These are phyloP conservation scores for Urophycis tenuis DNA, from an alignment of 2,797 vertebrate species.

Conservation along the genomic window DNA sequence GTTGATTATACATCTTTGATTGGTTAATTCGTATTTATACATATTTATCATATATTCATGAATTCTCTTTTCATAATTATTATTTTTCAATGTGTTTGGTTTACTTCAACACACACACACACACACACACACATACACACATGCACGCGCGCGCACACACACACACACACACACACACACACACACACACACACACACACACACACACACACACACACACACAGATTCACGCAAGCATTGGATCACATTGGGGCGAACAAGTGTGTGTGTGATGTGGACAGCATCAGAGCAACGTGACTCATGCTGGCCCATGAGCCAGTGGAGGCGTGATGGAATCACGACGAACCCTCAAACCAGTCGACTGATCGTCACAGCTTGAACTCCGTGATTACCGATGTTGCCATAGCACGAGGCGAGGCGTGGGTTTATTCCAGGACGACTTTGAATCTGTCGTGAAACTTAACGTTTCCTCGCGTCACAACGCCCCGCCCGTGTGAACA, in stretches of 20 bases:
- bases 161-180: not conserved
- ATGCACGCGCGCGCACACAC: constrained; percentile 1
- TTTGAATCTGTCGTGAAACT: constrained; percentile 15
- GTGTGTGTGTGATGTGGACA: constrained; percentile 34
- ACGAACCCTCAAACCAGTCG: constrained; percentile 44
- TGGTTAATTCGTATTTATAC: not conserved
- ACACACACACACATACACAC: constrained; percentile 7
- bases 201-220: constrained; percentile 3
- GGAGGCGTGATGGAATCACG: constrained; percentile 46
- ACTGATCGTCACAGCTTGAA: constrained; percentile 40
- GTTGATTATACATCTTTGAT: not conserved
- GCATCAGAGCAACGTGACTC: constrained; percentile 44
- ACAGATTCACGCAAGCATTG: constrained; percentile 10
- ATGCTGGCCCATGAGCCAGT: constrained; percentile 23
- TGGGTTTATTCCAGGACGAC: constrained; percentile 28
- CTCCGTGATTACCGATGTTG: constrained; percentile 33
- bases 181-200: not conserved
- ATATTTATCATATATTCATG: not conserved
- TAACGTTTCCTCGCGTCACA: constrained; percentile 13
- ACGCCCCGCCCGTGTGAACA: too few relatives aligned
- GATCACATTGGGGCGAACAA: constrained; percentile 30
- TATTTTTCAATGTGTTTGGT: not conserved
- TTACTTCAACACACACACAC: not conserved
- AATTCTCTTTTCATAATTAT: not conserved
- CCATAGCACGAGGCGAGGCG: constrained; percentile 26